Percentiles rank a stretch among this genome's conserved stretches.
Conservation (phyloP, 2,797 vertebrate genomes). For the Eremophila alpestris region DNA sequence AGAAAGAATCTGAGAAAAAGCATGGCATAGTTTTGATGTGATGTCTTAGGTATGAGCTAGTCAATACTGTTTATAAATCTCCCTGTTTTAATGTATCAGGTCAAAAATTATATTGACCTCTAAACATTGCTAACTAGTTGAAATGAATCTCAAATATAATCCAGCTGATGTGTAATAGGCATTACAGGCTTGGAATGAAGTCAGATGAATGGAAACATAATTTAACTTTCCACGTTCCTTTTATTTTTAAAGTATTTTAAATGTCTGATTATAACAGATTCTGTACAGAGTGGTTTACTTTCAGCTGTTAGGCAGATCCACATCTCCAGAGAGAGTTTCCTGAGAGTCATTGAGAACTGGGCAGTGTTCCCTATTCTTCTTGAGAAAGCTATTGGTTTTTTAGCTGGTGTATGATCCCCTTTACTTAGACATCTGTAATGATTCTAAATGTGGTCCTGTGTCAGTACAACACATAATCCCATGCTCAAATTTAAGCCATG, state of each 20-base stretch:
- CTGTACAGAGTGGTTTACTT: background rate
- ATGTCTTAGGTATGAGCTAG: background rate
- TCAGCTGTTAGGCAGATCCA: background rate
- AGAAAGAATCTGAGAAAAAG: background rate
- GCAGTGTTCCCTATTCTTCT: background rate
- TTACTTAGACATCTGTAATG: background rate
- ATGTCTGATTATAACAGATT: background rate
- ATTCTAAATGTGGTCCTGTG: background rate
- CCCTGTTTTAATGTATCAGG: background rate
- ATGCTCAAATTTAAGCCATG: background rate
- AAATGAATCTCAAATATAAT: background rate
- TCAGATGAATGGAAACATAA: slow-evolving; percentile 16
- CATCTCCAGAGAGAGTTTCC: background rate
- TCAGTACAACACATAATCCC: background rate
- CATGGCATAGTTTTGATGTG: background rate
- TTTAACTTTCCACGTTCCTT: slow-evolving; percentile 19
- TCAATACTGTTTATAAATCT: background rate
- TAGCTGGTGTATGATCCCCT: background rate
- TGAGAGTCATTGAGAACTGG: background rate
- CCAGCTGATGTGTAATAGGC: background rate
- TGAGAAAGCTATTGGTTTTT: background rate
- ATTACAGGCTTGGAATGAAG: slow-evolving; percentile 4
- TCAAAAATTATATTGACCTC: background rate
- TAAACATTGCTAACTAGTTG: background rate
- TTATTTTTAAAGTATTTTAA: background rate